Percentiles rank a stretch among this genome's conserved stretches.
These are phyloP conservation scores for Ceyx margarethae DNA, from an alignment of 2,113 vertebrate species.

Conservation along the genomic window DNA sequence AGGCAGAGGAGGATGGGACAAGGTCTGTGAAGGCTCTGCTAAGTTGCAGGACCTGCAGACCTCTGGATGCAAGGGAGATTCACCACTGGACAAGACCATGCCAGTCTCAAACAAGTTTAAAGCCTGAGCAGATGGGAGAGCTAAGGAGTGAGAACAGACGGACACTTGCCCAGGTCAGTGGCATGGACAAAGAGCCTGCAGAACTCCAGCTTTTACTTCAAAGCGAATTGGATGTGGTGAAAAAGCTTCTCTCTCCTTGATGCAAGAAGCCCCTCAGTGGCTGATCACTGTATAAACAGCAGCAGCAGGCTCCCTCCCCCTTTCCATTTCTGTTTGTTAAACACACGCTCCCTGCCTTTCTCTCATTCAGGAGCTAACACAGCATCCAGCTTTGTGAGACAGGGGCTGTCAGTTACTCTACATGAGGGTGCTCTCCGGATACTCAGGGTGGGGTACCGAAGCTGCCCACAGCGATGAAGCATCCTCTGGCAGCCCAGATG, in stretches of 20 bases:
- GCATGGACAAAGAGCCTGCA: background rate
- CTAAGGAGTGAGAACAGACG: background rate
- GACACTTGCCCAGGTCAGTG: background rate
- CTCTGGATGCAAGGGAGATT: background rate
- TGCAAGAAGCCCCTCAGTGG: slow-evolving; percentile 71
- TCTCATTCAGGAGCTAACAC: slow-evolving; percentile 60
- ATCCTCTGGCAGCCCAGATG: background rate
- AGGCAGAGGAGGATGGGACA: background rate
- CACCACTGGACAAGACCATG: background rate
- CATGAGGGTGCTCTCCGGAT: background rate
- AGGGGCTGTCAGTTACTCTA: slow-evolving; percentile 13
- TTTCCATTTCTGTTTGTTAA: slow-evolving; percentile 68
- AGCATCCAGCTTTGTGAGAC: slow-evolving; percentile 53
- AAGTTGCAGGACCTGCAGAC: background rate
- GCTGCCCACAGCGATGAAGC: background rate
- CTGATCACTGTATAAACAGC: slow-evolving; percentile 69
- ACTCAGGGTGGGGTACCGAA: background rate
- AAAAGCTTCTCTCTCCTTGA: slow-evolving; percentile 50
- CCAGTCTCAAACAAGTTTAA: background rate
- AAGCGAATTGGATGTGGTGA: slow-evolving; percentile 6
- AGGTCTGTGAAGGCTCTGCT: background rate
- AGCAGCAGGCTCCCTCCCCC: slow-evolving; percentile 64
- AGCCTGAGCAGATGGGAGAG: background rate
- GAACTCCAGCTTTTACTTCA: background rate
- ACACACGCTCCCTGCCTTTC: slow-evolving; percentile 60